Conservation (phyloP, 2,888 invertebrate genomes). For the Cryptocephalus primarius region DNA sequence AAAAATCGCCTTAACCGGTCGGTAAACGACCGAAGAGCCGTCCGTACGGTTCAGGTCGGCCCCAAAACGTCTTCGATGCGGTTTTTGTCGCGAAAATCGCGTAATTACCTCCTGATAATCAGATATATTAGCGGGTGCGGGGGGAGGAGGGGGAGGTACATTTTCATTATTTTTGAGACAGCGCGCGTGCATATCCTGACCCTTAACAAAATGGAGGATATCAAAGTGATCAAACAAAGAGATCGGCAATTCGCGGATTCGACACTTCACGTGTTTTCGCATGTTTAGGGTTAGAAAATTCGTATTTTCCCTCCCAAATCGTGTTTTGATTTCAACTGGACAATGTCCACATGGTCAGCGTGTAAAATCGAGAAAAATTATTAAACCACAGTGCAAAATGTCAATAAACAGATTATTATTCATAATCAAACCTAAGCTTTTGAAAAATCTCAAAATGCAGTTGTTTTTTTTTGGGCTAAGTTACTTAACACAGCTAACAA, state of each 20-base stretch:
- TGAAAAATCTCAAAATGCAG: no score
- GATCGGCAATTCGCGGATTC: constrained; percentile 51
- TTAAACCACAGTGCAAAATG: no score
- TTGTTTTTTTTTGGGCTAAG: no score
- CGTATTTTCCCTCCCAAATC: constrained; percentile 32
- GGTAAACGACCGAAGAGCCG: no score
- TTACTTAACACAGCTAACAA: no score
- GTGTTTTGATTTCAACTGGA: constrained; percentile 24
- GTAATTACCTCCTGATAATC: constrained; percentile 31
- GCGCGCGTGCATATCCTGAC: constrained; percentile 57
- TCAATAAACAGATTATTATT: no score
- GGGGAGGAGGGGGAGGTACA: constrained; percentile 33
- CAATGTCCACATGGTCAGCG: constrained; percentile 31
- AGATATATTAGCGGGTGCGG: constrained; percentile 26
- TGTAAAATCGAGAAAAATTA: not conserved
- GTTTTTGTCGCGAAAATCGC: constrained; percentile 6
- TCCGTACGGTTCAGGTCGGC: no score
- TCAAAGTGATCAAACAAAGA: constrained; percentile 68
- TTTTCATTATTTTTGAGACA: constrained; percentile 45
- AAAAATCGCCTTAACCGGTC: no score
- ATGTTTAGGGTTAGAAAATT: constrained; percentile 31
- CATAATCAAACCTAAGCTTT: no score
- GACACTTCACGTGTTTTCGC: constrained; percentile 9
- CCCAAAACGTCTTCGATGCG: not conserved
- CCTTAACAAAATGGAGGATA: constrained; percentile 71